A percentile compares a stretch with the other conserved stretches of the same genome.
phyloP scores from a whole-genome alignment of 2,888 invertebrate genomes.

The Marronus borbonicus region DNA sequence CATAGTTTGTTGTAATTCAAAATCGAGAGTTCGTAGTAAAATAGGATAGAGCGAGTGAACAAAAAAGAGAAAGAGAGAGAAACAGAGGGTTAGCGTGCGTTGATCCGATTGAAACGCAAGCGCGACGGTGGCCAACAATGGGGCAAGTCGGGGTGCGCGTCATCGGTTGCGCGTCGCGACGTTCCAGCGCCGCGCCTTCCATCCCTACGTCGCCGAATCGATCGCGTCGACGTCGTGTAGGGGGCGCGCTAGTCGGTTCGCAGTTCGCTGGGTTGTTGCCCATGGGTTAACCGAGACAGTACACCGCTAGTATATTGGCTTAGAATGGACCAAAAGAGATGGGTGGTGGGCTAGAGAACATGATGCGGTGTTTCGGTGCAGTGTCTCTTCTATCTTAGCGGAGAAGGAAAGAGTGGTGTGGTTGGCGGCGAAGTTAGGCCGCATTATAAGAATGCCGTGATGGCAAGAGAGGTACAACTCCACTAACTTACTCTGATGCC shows the following conservation, averaged over 20 bases:
- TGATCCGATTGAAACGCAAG: background rate
- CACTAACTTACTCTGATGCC: conserved; percentile 41
- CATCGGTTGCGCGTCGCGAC: conserved; percentile 53
- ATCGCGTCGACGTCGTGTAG: conserved; percentile 61
- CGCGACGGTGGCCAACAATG: conserved; percentile 48
- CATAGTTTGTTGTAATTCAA: conserved; percentile 50
- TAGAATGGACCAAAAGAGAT: conserved; percentile 68
- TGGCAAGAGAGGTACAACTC: conserved; percentile 79
- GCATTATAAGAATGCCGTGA: conserved; percentile 80
- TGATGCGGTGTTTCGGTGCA: conserved; percentile 64
- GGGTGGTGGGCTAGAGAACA: conserved; percentile 64
- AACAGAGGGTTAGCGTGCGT: conserved; percentile 47
- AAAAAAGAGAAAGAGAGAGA: too few relatives aligned
- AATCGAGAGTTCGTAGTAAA: conserved; percentile 47
- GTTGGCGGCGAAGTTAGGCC: conserved; percentile 68
- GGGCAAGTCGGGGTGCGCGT: conserved; percentile 51
- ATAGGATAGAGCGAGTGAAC: conserved; percentile 39
- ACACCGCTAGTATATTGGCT: conserved; percentile 63
- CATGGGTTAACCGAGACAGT: conserved; percentile 65
- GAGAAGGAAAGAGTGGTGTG: conserved; percentile 57
- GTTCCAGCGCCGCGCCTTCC: conserved; percentile 68
- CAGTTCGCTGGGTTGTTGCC: conserved; percentile 68
- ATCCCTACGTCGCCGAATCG: conserved; percentile 59
- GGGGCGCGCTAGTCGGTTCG: conserved; percentile 65
- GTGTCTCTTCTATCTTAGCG: conserved; percentile 53